These are phyloP conservation scores for Cepphus grylle DNA, from an alignment of 2,113 vertebrate species.

Conservation along the genomic window DNA sequence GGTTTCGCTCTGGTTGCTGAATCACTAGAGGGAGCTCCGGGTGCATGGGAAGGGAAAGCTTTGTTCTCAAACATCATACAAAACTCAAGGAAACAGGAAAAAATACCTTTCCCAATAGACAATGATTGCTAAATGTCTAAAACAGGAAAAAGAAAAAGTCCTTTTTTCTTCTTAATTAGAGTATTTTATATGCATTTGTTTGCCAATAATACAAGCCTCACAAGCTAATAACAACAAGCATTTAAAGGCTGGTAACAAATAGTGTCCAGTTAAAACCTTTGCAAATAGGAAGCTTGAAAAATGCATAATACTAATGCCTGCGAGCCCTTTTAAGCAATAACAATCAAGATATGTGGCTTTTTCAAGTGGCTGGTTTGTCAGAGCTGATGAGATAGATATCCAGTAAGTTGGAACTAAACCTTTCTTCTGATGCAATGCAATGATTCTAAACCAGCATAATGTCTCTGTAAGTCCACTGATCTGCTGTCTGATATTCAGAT, in stretches of 20 bases:
- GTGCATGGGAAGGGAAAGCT: conserved; percentile 28
- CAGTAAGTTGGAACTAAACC: background rate
- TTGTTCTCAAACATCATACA: background rate
- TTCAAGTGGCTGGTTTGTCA: background rate
- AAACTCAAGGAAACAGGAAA: background rate
- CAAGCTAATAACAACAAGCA: background rate
- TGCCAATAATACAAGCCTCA: background rate
- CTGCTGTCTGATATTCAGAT: background rate
- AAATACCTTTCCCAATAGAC: background rate
- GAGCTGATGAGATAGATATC: background rate
- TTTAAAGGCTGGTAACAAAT: background rate
- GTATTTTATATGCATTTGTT: background rate
- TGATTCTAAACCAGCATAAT: background rate
- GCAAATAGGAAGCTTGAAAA: background rate
- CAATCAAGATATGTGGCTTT: background rate
- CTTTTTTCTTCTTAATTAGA: background rate
- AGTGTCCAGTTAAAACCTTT: background rate
- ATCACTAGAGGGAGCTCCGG: conserved; percentile 78
- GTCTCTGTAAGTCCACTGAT: background rate
- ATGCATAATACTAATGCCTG: background rate
- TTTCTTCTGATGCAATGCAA: background rate
- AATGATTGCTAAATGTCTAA: background rate
- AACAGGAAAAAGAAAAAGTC: background rate
- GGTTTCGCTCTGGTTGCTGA: background rate
- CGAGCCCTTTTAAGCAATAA: background rate